A percentile compares a stretch with the other conserved stretches of the same genome.
These are phyloP conservation scores for Callocephalon fimbriatum DNA, from an alignment of 2,113 vertebrate species.

Conservation along the genomic window DNA sequence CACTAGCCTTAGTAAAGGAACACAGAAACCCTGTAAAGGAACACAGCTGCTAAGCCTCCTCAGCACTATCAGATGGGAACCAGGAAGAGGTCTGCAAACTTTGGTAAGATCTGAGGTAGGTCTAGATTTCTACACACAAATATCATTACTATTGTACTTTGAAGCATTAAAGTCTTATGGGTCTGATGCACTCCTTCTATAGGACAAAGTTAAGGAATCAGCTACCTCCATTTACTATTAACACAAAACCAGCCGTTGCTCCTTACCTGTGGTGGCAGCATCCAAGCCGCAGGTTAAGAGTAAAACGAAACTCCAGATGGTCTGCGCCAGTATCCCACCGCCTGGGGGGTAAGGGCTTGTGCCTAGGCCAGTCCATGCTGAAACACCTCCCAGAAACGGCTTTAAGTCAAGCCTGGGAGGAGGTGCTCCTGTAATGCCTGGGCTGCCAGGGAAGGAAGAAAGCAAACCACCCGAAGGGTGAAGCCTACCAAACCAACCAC, in stretches of 20 bases:
- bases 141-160: accelerated
- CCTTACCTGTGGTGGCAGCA: not conserved
- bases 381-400: accelerated
- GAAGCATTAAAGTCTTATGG: accelerated
- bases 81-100: accelerated
- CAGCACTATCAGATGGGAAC: accelerated
- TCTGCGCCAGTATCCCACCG: accelerated
- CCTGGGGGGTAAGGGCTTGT: accelerated
- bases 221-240: accelerated
- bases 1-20: not conserved
- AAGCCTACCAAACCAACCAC: accelerated
- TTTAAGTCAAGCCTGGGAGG: not conserved
- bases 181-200: not conserved
- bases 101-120: accelerated
- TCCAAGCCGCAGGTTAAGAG: accelerated
- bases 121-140: not conserved
- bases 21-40: too few species aligned
- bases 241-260: accelerated
- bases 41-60: not conserved
- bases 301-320: accelerated
- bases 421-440: not conserved
- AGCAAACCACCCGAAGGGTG: accelerated
- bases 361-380: accelerated
- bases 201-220: not conserved
- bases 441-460: too few species aligned